Evolutionary conservation across 30 jellyfish, hydroid and myxozoan genomes (phyloP).

Genomic region (Aurelia coerulea): DNA sequence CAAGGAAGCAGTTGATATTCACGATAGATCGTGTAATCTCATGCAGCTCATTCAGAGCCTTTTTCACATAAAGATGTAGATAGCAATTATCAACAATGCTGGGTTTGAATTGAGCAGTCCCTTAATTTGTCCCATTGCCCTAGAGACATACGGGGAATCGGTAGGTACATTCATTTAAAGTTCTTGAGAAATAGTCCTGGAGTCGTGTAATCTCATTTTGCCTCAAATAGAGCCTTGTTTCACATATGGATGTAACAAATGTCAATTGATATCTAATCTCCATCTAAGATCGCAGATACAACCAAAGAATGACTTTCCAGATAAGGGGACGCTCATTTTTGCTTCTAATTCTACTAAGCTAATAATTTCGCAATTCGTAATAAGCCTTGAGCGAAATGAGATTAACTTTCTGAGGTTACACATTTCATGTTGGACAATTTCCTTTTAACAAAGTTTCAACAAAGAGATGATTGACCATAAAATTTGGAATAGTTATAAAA

Average conservation of each 20-base stretch:
- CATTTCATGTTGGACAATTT: not conserved
- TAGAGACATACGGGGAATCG: too few relatives aligned
- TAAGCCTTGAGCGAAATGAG: conserved; percentile 25
- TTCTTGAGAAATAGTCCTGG: too few relatives aligned
- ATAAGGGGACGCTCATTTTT: not conserved
- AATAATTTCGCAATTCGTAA: conserved; percentile 1
- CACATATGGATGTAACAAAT: not conserved
- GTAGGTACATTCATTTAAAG: too few relatives aligned
- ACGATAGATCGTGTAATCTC: too few relatives aligned
- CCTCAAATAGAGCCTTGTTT: too few relatives aligned
- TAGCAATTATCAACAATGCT: too few relatives aligned
- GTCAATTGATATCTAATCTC: not conserved
- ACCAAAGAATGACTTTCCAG: not conserved
- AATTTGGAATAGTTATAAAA: not conserved
- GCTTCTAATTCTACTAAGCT: not conserved
- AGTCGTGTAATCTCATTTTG: too few relatives aligned
- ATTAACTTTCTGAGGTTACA: conserved; percentile 38
- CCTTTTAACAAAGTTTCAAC: conserved; percentile 1
- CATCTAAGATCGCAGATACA: not conserved
- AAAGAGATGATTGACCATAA: not conserved
- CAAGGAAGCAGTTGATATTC: too few relatives aligned
- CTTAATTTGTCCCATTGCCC: too few relatives aligned
- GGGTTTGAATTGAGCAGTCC: too few relatives aligned
- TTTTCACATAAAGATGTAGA: too few relatives aligned
- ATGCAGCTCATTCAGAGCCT: too few relatives aligned